Base-by-base conservation (phyloP, 2,113 vertebrate genomes). In the Rhodinocichla rosea region DNA sequence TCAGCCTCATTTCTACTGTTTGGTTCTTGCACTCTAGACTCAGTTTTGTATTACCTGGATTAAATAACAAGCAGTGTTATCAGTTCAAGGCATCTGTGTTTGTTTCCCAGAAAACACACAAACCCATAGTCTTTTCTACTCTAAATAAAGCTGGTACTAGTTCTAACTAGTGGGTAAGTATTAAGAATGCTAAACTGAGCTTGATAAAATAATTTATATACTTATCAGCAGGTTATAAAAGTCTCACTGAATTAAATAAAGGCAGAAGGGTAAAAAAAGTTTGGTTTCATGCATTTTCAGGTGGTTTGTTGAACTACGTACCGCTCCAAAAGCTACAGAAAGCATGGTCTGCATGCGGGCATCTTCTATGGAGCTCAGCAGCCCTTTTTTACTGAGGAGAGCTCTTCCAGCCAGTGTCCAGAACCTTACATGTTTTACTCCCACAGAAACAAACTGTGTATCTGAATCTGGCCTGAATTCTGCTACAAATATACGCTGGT, bases 391-490 rank as follows among this genome's bases (percentile, higher is more conserved):
- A 98, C 99, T 99, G 33, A 99, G 99, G 91, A 99, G 98, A 81
- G 99, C 99, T 91, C 98, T 98, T 92, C 99, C 99, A 28, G 99
- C 99, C 92, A 99, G 97, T 2, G 98, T 99, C 99, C 99, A 99
- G 98, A 99, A 99, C 67, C 98, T 98, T 70, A 99, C 99, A 1
- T 99, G 99, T 42, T 99, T 99, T n/a, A 99, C 98, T 71, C 99
- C 99, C 96, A 99, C 99, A 14, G 99, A 99, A 95, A 99, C 99
- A 98, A 99, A 99, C 97, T 99, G 99, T 15, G 99, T 99, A 93
- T 99, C 99, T 6, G 99, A 99, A 97, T 99, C 99, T 1, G 99
- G 99, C 16, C 99, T 98, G 97, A 99, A 99, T 97, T 99, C 99
- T 13, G 99, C 99, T 97, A 99, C 99, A 97, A 99, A 99, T 97